Evolutionary conservation across 2,113 vertebrate species (phyloP).

Genomic region (Lamprotornis superbus): DNA sequence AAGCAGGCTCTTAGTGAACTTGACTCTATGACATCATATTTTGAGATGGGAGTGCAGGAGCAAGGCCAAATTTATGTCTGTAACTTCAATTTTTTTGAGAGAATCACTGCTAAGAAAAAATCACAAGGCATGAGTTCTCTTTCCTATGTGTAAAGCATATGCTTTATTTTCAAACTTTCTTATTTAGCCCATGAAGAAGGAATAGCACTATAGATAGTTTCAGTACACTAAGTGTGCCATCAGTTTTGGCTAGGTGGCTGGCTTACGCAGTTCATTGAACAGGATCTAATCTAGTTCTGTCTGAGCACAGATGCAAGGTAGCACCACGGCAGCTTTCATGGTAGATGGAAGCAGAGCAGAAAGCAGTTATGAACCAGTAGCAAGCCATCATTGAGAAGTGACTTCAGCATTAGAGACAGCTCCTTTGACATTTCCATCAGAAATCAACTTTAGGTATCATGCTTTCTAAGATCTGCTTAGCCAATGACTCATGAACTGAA

Average conservation of each 20-base stretch:
- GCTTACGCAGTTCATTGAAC: not conserved
- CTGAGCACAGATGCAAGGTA: not conserved
- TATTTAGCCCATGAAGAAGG: not conserved
- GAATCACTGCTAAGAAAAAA: not conserved
- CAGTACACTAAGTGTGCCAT: not conserved
- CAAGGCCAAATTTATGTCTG: not conserved
- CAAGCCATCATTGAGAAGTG: not conserved
- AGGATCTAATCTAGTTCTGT: not conserved
- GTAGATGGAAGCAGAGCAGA: not conserved
- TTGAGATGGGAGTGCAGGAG: not conserved
- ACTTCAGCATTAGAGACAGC: not conserved
- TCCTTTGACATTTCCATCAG: slow-evolving; percentile 45
- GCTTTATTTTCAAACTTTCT: not conserved
- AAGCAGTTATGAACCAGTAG: not conserved
- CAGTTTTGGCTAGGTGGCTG: not conserved
- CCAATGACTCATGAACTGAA: slow-evolving; percentile 1
- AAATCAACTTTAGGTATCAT: slow-evolving; percentile 11
- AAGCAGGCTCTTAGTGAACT: not conserved
- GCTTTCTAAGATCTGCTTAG: slow-evolving; percentile 25
- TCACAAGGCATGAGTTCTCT: not conserved
- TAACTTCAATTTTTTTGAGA: not conserved
- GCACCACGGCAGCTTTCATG: not conserved
- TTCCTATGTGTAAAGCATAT: fast-evolving
- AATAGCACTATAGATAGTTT: not conserved
- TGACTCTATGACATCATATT: not conserved